A percentile compares a stretch with the other conserved stretches of the same genome.
These are phyloP conservation scores for Corvus hawaiiensis DNA, from an alignment of 2,113 vertebrate genomes.

Conservation along the genomic window DNA sequence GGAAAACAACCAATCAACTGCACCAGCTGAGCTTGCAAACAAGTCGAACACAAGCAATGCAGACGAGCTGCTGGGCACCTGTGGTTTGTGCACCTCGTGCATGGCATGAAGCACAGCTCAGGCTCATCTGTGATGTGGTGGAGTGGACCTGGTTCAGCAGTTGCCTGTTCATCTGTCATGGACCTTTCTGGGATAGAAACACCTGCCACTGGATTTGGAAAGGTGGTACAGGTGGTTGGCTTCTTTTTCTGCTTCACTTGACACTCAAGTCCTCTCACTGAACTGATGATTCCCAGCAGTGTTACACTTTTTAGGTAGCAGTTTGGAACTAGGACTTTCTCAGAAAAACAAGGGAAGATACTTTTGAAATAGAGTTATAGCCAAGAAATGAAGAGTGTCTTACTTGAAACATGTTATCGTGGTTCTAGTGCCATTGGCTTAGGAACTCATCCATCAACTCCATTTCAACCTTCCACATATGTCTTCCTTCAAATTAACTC, in stretches of 20 bases:
- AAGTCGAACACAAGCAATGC: neutral
- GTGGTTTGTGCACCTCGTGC: fast-evolving
- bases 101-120: fast-evolving
- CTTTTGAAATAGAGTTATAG: neutral
- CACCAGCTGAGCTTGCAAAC: neutral
- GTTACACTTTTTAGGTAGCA: neutral
- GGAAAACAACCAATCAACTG: neutral
- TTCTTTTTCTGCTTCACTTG: neutral
- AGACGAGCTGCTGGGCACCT: neutral
- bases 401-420: neutral
- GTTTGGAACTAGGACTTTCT: neutral
- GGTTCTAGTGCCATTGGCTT: no score
- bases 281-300: neutral
- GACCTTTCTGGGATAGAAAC: neutral
- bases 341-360: neutral
- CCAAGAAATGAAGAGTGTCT: neutral
- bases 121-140: fast-evolving
- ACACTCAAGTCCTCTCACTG: neutral
- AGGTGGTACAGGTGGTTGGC: neutral
- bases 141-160: neutral
- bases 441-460: no score
- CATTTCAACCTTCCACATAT: no score
- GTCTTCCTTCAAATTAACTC: neutral
- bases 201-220: neutral
- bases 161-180: fast-evolving